phyloP scores from a whole-genome alignment of 64 coral and sea anemone genomes.

The Dendrophyllia cribrosa region DNA sequence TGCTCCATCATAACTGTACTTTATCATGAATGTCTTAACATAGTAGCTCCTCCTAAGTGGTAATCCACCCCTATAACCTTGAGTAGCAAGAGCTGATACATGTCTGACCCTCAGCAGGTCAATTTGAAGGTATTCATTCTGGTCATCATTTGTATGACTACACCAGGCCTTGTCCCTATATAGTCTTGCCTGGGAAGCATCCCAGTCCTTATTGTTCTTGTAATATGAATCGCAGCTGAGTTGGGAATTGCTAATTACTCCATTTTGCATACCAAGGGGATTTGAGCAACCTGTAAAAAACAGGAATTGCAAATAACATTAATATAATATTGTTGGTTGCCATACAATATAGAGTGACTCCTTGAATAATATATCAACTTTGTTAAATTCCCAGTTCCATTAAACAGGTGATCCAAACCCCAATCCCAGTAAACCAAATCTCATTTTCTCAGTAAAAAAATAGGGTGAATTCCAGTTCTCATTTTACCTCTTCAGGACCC shows the following conservation, averaged over 20 bases:
- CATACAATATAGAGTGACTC: neutral
- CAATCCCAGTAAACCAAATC: too few species aligned
- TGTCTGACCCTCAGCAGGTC: conserved; percentile 71
- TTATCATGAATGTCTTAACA: conserved; percentile 57
- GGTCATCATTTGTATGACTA: neutral
- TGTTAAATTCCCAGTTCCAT: too few species aligned
- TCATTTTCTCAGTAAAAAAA: too few species aligned
- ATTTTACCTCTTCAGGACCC: too few species aligned
- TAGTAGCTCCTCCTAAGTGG: neutral
- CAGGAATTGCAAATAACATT: neutral
- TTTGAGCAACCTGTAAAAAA: conserved; percentile 52
- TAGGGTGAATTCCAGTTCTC: too few species aligned
- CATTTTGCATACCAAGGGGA: conserved; percentile 68
- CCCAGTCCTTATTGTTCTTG: conserved; percentile 23
- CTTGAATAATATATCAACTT: neutral
- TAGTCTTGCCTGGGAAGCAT: conserved; percentile 40
- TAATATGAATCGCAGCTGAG: conserved; percentile 18
- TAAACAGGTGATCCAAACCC: too few species aligned
- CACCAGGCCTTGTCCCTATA: conserved; percentile 58
- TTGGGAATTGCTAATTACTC: conserved; percentile 44
- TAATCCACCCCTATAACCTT: conserved; percentile 2
- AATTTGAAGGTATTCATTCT: conserved; percentile 66
- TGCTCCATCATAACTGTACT: conserved; percentile 74
- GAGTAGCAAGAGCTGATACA: conserved; percentile 71
- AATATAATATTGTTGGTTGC: too few species aligned